These are phyloP conservation scores for Chaunax sp. DNA, from an alignment of 2,797 vertebrate genomes.

Conservation along the genomic window DNA sequence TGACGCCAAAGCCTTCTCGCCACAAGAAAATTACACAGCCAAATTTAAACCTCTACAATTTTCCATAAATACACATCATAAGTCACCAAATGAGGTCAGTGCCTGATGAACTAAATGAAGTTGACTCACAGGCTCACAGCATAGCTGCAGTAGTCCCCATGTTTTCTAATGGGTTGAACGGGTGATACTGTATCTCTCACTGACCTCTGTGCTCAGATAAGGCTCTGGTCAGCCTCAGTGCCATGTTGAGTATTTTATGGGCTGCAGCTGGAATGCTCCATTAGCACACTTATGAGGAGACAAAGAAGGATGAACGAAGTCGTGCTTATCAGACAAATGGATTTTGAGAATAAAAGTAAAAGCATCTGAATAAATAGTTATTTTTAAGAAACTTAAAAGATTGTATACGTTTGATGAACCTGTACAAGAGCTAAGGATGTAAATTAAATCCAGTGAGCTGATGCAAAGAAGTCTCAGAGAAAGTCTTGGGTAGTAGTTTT, in stretches of 20 bases:
- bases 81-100: conserved; percentile 38
- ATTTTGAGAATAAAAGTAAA: conserved; percentile 37
- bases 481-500: no score
- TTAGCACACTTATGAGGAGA: conserved; percentile 49
- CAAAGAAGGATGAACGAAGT: conserved; percentile 29
- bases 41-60: conserved; percentile 19
- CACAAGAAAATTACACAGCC: conserved; percentile 2
- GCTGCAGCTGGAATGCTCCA: conserved; percentile 34
- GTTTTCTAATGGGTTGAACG: conserved; percentile 49
- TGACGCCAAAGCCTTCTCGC: not conserved
- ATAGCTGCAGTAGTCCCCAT: conserved; percentile 13
- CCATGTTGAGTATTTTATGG: conserved; percentile 10
- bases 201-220: conserved; percentile 45
- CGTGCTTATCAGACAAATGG: conserved; percentile 30
- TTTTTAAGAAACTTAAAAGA: conserved; percentile 55
- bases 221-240: conserved; percentile 37
- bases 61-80: conserved; percentile 25
- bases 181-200: conserved; percentile 27
- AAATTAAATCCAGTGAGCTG: no score
- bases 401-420: no score
- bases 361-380: conserved; percentile 27
- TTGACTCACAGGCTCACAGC: conserved; percentile 42
- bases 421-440: not conserved
- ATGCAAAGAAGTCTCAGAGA: no score
- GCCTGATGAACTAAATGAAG: conserved; percentile 36